phyloP scores from a whole-genome alignment of 2,113 vertebrate species.

The Odobenus rosmarus region DNA sequence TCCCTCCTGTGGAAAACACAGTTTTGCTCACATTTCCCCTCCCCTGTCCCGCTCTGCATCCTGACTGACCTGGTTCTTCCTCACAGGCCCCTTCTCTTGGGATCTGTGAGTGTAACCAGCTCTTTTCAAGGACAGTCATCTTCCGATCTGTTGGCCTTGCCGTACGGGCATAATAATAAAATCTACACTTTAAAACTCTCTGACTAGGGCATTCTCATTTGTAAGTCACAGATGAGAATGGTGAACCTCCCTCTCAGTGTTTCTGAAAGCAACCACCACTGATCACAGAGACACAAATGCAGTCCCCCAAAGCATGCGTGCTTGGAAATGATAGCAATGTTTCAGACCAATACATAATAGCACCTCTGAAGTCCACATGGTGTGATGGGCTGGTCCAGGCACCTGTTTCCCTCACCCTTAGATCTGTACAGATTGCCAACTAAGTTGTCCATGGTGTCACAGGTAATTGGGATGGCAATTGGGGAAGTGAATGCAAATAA shows the following conservation, averaged over 20 bases:
- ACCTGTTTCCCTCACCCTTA: neutral
- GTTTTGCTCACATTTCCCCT: neutral
- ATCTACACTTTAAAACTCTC: neutral
- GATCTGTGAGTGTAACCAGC: neutral
- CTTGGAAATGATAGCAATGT: neutral
- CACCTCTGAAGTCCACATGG: neutral
- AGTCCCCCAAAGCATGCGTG: fast-evolving
- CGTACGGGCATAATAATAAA: neutral
- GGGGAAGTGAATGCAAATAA: neutral
- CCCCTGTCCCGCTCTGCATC: neutral
- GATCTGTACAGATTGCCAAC: neutral
- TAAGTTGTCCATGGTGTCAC: neutral
- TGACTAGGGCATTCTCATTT: neutral
- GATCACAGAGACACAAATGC: neutral
- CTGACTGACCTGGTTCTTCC: neutral
- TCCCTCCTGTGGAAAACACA: neutral
- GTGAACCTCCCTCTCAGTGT: neutral
- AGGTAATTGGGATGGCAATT: neutral
- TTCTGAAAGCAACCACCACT: neutral
- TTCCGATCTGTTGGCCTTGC: neutral
- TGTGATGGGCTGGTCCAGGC: neutral
- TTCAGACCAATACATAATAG: neutral
- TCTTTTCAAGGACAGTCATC: neutral
- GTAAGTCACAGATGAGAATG: neutral
- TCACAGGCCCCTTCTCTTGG: neutral